Conservation (phyloP, 2,888 invertebrate genomes). For the Pandemis cinnamomeana region DNA sequence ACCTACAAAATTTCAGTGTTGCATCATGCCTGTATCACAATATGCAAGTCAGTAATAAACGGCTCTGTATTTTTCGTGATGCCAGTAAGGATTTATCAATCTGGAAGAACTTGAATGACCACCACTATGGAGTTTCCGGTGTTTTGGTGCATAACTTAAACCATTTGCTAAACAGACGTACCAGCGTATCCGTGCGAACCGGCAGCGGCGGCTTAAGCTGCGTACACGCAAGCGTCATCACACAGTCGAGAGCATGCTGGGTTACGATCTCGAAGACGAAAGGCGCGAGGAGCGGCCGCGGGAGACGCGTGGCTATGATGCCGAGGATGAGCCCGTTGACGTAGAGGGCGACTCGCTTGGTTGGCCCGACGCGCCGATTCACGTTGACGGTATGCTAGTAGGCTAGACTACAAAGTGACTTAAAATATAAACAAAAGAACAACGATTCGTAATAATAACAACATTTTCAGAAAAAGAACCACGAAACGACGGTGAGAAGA, state of each 20-base stretch:
- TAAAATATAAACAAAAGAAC: not conserved
- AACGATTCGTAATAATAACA: not conserved
- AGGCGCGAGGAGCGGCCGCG: constrained; percentile 76
- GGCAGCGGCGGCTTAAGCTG: constrained; percentile 78
- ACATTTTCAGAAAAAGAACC: constrained; percentile 70
- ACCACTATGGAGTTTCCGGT: too few species aligned
- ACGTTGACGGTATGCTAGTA: constrained; percentile 65
- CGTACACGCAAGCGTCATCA: constrained; percentile 82
- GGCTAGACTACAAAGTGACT: too few species aligned
- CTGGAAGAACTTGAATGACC: too few species aligned
- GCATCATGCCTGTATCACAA: too few species aligned
- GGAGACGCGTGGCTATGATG: constrained; percentile 71
- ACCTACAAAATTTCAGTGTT: too few species aligned
- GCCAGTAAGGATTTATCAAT: too few species aligned
- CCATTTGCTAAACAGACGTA: constrained; percentile 64
- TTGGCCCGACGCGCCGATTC: constrained; percentile 78
- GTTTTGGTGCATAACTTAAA: not conserved
- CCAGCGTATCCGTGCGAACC: constrained; percentile 80
- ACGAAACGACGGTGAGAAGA: constrained; percentile 71
- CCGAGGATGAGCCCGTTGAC: constrained; percentile 81
- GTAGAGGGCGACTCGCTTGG: constrained; percentile 82
- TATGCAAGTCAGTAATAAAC: too few species aligned
- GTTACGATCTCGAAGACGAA: constrained; percentile 79
- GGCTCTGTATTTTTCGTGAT: too few species aligned
- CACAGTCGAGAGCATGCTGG: constrained; percentile 82